Evolutionary conservation across 2,113 vertebrate genomes (phyloP).

Genomic region (Paedocypris sp.): DNA sequence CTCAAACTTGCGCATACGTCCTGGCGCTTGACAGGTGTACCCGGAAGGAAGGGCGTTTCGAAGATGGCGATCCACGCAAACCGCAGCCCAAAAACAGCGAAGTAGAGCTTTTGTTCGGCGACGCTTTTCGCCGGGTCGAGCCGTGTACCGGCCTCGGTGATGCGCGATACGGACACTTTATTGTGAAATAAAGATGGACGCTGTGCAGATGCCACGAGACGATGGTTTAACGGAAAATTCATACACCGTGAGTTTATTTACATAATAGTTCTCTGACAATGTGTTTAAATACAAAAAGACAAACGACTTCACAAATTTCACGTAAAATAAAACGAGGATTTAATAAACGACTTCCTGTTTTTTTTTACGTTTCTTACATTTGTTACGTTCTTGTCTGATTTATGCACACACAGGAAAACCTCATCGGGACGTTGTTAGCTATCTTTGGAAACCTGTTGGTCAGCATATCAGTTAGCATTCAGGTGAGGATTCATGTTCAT

Average conservation of each 20-base stretch:
- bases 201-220: background rate
- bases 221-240: background rate
- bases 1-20: background rate
- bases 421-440: constrained; percentile 87
- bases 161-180: background rate
- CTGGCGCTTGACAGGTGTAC: constrained; percentile 2
- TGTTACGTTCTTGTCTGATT: background rate
- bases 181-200: constrained; percentile 6
- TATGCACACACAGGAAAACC: constrained; percentile 70
- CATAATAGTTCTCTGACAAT: no score
- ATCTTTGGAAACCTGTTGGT: constrained; percentile 88
- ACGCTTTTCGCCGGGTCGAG: background rate
- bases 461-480: constrained; percentile 86
- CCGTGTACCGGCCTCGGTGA: background rate
- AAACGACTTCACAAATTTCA: background rate
- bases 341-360: background rate
- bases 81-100: background rate
- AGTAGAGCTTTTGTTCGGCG: background rate
- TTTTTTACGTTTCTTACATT: background rate
- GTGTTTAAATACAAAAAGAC: background rate
- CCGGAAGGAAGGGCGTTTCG: constrained; percentile 10
- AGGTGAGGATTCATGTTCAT: constrained; percentile 60
- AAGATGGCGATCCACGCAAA: background rate
- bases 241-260: background rate
- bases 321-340: background rate